These are phyloP conservation scores for Acanthurus tractus DNA, from an alignment of 2,797 vertebrate species.

Conservation along the genomic window DNA sequence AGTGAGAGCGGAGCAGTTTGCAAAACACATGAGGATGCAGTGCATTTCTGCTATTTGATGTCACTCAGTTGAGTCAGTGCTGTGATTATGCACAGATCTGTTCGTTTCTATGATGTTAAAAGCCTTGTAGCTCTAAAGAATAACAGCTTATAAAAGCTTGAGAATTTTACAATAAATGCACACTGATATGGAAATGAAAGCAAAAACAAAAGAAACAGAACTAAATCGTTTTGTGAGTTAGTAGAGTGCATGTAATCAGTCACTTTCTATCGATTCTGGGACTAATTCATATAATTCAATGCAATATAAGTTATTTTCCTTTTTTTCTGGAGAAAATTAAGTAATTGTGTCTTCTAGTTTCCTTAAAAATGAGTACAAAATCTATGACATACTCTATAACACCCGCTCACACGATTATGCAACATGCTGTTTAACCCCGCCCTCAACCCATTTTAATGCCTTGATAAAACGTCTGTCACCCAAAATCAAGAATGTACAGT, in stretches of 20 bases:
- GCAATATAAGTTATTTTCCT: neutral
- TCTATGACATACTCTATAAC: neutral
- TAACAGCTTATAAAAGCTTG: slow-evolving; percentile 6
- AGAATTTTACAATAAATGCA: neutral
- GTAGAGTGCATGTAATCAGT: neutral
- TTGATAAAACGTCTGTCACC: neutral
- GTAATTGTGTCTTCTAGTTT: neutral
- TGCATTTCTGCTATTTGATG: slow-evolving; percentile 58
- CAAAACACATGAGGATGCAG: slow-evolving; percentile 57
- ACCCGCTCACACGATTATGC: neutral
- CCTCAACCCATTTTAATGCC: neutral
- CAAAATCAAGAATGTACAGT: neutral
- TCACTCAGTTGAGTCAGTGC: slow-evolving; percentile 55
- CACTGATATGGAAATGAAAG: neutral
- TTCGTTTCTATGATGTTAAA: slow-evolving; percentile 59
- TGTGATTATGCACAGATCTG: slow-evolving; percentile 59
- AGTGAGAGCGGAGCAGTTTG: slow-evolving; percentile 46
- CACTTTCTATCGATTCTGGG: neutral
- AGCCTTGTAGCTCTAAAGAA: slow-evolving; percentile 30
- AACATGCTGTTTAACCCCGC: neutral
- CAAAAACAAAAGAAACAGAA: neutral
- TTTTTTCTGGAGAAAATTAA: neutral
- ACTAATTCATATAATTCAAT: neutral
- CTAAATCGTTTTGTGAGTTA: neutral
- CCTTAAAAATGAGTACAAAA: too few relatives aligned